Evolutionary conservation across 1,140 invertebrate species (phyloP).

Genomic region (Glomeris maerens): DNA sequence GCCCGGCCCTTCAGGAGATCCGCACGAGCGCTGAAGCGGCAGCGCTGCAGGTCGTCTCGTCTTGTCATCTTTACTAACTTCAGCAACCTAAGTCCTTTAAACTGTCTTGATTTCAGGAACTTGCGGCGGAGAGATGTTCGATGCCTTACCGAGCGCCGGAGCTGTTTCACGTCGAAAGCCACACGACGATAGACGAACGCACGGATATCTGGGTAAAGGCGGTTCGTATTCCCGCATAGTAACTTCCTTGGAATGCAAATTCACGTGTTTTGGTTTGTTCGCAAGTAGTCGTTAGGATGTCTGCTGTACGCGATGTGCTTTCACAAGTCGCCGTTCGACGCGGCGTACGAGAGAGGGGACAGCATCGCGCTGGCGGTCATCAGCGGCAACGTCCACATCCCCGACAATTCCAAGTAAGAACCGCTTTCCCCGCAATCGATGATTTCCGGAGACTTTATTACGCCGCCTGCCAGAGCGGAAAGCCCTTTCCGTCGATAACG

Average conservation of each 20-base stretch:
- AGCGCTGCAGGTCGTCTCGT: slow-evolving; percentile 50
- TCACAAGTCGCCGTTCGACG: slow-evolving; percentile 72
- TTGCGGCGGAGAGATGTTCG: slow-evolving; percentile 66
- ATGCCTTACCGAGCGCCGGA: slow-evolving; percentile 80
- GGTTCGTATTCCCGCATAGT: neutral
- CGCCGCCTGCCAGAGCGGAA: slow-evolving; percentile 4
- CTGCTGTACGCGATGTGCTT: slow-evolving; percentile 70
- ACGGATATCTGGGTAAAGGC: slow-evolving; percentile 69
- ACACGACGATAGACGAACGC: slow-evolving; percentile 62
- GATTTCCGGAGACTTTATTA: slow-evolving; percentile 3
- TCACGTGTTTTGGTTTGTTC: slow-evolving; percentile 18
- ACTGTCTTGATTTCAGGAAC: slow-evolving; percentile 36
- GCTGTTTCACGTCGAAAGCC: slow-evolving; percentile 68
- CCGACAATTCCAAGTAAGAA: slow-evolving; percentile 49
- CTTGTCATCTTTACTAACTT: slow-evolving; percentile 2
- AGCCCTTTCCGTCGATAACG: neutral
- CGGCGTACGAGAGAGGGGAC: slow-evolving; percentile 68
- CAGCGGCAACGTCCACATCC: slow-evolving; percentile 57
- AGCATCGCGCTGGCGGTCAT: slow-evolving; percentile 72
- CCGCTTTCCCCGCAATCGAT: slow-evolving; percentile 23
- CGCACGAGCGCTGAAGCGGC: slow-evolving; percentile 53
- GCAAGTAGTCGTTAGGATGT: slow-evolving; percentile 66
- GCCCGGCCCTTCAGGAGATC: slow-evolving; percentile 57
- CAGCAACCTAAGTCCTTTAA: too few species aligned
- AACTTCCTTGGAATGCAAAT: neutral